These are phyloP conservation scores for Aphyosemion australe DNA, from an alignment of 2,113 vertebrate species.

Conservation along the genomic window DNA sequence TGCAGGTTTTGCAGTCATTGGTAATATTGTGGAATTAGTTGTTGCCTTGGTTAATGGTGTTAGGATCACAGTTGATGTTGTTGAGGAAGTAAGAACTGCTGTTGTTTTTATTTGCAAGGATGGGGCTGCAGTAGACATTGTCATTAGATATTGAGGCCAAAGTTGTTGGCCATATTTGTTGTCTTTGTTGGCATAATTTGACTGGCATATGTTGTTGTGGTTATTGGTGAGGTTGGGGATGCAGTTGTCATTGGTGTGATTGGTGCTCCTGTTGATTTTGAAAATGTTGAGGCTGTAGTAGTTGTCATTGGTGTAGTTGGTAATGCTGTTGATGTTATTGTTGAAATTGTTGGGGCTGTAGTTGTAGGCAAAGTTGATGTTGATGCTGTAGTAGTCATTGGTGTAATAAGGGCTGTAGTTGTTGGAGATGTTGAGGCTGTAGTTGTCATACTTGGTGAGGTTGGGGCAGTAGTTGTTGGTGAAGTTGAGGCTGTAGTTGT, in stretches of 20 bases:
- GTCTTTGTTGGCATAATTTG: neutral
- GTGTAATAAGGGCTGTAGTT: fast-evolving
- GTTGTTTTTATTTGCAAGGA: neutral
- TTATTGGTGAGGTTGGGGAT: neutral
- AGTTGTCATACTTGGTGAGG: neutral
- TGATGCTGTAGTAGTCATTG: fast-evolving
- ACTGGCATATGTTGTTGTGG: neutral
- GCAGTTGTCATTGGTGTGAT: neutral
- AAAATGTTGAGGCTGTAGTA: too few relatives aligned
- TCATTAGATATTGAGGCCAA: fast-evolving
- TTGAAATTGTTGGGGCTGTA: neutral
- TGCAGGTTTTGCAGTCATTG: fast-evolving
- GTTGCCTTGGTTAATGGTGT: fast-evolving
- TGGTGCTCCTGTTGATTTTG: neutral
- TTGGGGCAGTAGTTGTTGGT: neutral
- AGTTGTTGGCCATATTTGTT: neutral
- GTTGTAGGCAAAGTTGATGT: too few relatives aligned
- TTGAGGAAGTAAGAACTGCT: neutral
- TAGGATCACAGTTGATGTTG: neutral
- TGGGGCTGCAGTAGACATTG: neutral
- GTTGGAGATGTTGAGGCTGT: neutral
- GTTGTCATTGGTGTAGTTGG: neutral
- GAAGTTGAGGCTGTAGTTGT: too few relatives aligned
- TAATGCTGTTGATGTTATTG: neutral
- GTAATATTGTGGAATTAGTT: fast-evolving